A percentile compares a stretch with the other conserved stretches of the same genome.
Evolutionary conservation across 1,140 invertebrate genomes (phyloP).

Genomic region (Orchesella cincta): DNA sequence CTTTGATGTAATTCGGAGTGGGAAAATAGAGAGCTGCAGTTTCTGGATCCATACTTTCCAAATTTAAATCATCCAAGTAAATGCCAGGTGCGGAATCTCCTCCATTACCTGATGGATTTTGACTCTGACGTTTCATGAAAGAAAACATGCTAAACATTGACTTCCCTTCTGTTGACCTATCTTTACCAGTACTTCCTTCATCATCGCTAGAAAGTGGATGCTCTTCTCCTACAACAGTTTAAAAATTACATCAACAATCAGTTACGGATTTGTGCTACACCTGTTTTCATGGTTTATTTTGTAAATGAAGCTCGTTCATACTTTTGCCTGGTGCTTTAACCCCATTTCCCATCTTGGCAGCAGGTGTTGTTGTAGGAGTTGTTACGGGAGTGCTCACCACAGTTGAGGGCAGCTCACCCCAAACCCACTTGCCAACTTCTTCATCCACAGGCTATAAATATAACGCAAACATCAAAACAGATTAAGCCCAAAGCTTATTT

Average conservation of each 20-base stretch:
- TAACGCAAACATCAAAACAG: no score
- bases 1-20: conserved; percentile 40
- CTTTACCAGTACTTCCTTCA: conserved; percentile 32
- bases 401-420: conserved; percentile 86
- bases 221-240: conserved; percentile 38
- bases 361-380: conserved; percentile 28
- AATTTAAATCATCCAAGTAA: conserved; percentile 88
- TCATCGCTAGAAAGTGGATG: conserved; percentile 51
- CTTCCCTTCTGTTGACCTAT: conserved; percentile 44
- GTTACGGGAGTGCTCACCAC: conserved; percentile 45
- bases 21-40: conserved; percentile 87
- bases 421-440: conserved; percentile 71
- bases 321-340: background rate
- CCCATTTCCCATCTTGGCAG: conserved; percentile 19
- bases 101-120: conserved; percentile 42
- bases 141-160: conserved; percentile 88
- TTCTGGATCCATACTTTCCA: conserved; percentile 85
- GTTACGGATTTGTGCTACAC: no score
- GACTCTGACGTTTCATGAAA: conserved; percentile 76
- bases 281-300: no score
- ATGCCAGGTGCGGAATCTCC: conserved; percentile 76
- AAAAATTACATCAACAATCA: no score
- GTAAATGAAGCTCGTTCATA: background rate
- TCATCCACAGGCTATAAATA: conserved; percentile 49
- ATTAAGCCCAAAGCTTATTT: no score